Evolutionary conservation across 2,113 vertebrate species (phyloP).

Genomic region (Hipposideros armiger): DNA sequence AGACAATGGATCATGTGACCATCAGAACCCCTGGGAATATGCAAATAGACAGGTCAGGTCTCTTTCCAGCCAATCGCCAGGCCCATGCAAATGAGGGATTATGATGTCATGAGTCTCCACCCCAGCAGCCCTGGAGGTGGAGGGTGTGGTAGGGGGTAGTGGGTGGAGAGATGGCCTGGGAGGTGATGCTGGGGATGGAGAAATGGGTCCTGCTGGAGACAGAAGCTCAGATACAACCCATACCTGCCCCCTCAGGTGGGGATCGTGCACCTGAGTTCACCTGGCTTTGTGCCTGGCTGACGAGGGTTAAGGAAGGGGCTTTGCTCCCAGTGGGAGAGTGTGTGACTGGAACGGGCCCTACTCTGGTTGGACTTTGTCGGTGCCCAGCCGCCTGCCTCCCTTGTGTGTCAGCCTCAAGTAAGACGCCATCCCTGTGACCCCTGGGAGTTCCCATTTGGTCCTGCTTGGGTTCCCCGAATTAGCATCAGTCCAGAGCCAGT

Average conservation of each 20-base stretch:
- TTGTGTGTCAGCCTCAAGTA: not conserved
- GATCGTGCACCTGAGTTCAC: not conserved
- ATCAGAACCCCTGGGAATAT: rapidly evolving
- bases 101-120: not conserved
- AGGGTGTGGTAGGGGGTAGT: not conserved
- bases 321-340: not conserved
- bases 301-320: not conserved
- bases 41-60: too few species aligned
- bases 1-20: not conserved
- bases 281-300: not conserved
- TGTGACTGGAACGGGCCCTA: rapidly evolving
- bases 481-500: not conserved
- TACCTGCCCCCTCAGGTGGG: not conserved
- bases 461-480: too few species aligned
- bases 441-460: rapidly evolving
- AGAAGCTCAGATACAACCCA: rapidly evolving
- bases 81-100: not conserved
- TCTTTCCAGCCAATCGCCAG: not conserved
- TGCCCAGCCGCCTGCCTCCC: not conserved
- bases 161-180: not conserved
- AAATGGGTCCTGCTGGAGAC: too few species aligned
- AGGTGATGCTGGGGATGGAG: too few species aligned
- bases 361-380: rapidly evolving
- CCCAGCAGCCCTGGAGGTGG: not conserved
- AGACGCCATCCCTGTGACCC: rapidly evolving